Evolutionary conservation across 2,888 invertebrate species (phyloP).

Genomic region (Drosophila kambysellisi): DNA sequence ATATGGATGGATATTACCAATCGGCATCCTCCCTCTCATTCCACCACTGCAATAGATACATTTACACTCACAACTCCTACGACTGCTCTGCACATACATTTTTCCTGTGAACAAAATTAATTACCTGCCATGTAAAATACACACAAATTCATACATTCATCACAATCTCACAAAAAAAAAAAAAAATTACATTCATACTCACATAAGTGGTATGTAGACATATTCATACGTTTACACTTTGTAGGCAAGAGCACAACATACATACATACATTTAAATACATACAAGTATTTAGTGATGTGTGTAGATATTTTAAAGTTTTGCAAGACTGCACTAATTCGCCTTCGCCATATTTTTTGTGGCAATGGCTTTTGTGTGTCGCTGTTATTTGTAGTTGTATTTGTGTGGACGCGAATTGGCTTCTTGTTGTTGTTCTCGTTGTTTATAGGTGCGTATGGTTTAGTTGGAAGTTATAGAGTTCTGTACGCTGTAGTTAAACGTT

Average conservation of each 20-base stretch:
- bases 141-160: slow-evolving; percentile 35
- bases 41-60: not conserved
- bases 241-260: slow-evolving; percentile 40
- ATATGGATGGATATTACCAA: slow-evolving; percentile 13
- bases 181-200: slow-evolving; percentile 16
- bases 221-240: slow-evolving; percentile 34
- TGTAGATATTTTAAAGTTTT: slow-evolving; percentile 49
- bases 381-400: slow-evolving; percentile 48
- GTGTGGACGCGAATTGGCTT: slow-evolving; percentile 49
- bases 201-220: slow-evolving; percentile 20
- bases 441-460: slow-evolving; percentile 3
- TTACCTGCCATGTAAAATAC: slow-evolving; percentile 32
- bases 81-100: slow-evolving; percentile 24
- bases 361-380: slow-evolving; percentile 44
- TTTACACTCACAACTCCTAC: slow-evolving; percentile 24
- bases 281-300: slow-evolving; percentile 26
- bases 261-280: slow-evolving; percentile 13
- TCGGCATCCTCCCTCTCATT: not conserved
- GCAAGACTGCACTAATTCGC: slow-evolving; percentile 63
- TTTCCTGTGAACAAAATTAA: slow-evolving; percentile 48
- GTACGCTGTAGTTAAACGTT: slow-evolving; percentile 9
- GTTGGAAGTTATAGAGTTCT: slow-evolving; percentile 15
- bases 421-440: slow-evolving; percentile 34
- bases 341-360: slow-evolving; percentile 62
- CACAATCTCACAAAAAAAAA: slow-evolving; percentile 11